phyloP scores from a whole-genome alignment of 2,113 vertebrate species.

The Mirounga angustirostris region DNA sequence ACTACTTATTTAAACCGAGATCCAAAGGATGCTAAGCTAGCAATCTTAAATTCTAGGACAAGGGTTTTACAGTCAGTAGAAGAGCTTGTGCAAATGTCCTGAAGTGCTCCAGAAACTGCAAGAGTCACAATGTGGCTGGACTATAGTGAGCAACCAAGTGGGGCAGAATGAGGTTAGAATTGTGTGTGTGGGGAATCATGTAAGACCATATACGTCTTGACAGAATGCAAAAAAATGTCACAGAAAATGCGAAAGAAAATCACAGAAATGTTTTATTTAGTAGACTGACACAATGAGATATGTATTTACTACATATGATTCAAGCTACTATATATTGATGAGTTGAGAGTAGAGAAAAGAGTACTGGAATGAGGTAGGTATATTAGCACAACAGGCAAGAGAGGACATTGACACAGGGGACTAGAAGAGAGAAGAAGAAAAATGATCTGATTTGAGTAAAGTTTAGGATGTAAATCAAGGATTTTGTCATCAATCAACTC shows the following conservation, averaged over 20 bases:
- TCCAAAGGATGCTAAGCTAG: background rate
- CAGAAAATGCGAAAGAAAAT: background rate
- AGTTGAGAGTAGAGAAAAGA: background rate
- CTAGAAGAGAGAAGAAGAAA: background rate
- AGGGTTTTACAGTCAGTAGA: background rate
- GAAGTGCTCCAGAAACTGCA: background rate
- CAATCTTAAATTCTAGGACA: background rate
- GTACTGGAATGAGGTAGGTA: background rate
- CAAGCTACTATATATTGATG: background rate
- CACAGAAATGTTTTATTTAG: background rate
- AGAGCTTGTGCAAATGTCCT: background rate
- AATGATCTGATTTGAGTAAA: background rate
- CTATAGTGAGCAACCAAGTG: accelerated
- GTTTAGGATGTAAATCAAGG: background rate
- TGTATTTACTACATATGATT: background rate
- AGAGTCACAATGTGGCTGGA: background rate
- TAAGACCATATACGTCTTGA: accelerated
- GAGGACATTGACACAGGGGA: background rate
- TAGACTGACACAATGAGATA: background rate
- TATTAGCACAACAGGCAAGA: background rate
- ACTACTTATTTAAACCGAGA: background rate
- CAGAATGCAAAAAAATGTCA: background rate
- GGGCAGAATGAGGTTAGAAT: background rate
- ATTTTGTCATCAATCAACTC: background rate
- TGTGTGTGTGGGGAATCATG: background rate